phyloP scores from a whole-genome alignment of 1,140 invertebrate species.

The Drusus annulatus region DNA sequence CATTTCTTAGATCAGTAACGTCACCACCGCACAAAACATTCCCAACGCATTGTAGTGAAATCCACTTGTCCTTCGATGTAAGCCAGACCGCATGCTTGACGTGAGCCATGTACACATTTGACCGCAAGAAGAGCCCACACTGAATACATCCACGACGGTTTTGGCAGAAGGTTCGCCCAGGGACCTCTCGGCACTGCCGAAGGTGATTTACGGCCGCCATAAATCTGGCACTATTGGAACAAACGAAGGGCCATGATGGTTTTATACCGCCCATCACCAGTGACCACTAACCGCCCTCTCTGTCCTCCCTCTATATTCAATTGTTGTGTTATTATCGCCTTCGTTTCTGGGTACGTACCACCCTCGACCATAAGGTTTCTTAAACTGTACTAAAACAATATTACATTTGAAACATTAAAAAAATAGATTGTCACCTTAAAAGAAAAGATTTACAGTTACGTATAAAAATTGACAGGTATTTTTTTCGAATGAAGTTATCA shows the following conservation, averaged over 20 bases:
- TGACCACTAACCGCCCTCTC: not conserved
- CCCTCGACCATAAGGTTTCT: constrained; percentile 7
- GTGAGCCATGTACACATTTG: not conserved
- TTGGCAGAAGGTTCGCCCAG: not conserved
- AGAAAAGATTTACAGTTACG: no score
- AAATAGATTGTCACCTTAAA: no score
- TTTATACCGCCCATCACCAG: constrained; percentile 43
- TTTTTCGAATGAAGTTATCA: no score
- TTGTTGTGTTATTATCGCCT: constrained; percentile 40
- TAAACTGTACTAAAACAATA: not conserved
- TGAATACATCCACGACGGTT: not conserved
- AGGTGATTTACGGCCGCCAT: constrained; percentile 10
- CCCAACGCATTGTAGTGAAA: not conserved
- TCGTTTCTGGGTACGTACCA: constrained; percentile 50
- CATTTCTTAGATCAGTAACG: no score
- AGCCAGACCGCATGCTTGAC: constrained; percentile 24
- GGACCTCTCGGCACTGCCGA: constrained; percentile 12
- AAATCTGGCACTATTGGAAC: constrained; percentile 12
- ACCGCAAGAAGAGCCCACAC: constrained; percentile 5
- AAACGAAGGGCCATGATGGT: constrained; percentile 53
- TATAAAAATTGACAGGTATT: no score
- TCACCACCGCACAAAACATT: not conserved
- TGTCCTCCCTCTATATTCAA: constrained; percentile 13
- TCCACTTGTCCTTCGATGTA: not conserved
- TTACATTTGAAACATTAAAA: no score